Evolutionary conservation across 1,140 invertebrate species (phyloP), one percentile per base, ranked within the genome.

Genomic region (Araneus ventricosus): DNA sequence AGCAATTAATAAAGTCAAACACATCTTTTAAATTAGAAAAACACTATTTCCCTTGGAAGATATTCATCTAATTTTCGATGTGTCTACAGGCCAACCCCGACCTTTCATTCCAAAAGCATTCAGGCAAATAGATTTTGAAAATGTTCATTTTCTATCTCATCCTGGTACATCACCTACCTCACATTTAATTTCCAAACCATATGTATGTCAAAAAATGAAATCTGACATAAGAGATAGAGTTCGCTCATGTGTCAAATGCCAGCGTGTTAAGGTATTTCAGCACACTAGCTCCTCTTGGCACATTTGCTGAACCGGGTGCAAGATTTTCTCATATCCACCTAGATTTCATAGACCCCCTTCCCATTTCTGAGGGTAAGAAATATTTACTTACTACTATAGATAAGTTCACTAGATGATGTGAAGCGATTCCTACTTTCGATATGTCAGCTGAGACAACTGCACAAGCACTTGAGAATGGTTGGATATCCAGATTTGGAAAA

Each of bases 271-370:
- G 27, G 27, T 88, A 7, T n/a, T 24, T 30, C 59, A 24, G n/a
- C 86, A 34, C 22, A 88, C 27, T 8, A 45, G 27, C 61, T 30
- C 34, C 27, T 37, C 37, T 67, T 61, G 22, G 30, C 8, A 67
- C 6, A 37, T 88, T 67, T 63, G n/a, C 57, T 20, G 22, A 61
- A 24, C 30, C 34, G 17, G 59, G 67, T 67, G 59, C 10, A 37
- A 10, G 59, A n/a, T 88, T 88, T 17, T 34, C 61, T 30, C 30
- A 63, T 84, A 94, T 96, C 0, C 95, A 96, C 93, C 93, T 96
- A 0, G 96, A 96, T 94, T 94, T 96, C 4, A 94, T 96, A 22
- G 95, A 95, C 0, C 96, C 95, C 0, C 85, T 96, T 2, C 95
- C 95, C 30, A 86, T 85, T 7, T 94, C 94, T 0, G 45, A 95